Evolutionary conservation across 2,888 invertebrate species (phyloP).

Genomic region (Tenthredo livida): DNA sequence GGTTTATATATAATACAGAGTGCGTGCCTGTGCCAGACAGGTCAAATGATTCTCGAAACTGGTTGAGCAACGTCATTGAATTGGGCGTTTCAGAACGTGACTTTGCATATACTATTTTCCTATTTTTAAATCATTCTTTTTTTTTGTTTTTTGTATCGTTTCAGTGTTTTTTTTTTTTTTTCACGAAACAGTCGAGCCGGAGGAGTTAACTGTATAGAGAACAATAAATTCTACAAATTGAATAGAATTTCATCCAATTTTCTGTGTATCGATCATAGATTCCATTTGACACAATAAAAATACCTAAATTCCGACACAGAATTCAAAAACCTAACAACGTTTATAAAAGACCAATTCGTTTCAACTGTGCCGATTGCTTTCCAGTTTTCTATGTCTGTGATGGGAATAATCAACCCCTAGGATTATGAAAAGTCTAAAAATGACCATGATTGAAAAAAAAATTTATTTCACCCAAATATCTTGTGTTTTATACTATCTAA

Average conservation of each 20-base stretch:
- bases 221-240: constrained; percentile 1
- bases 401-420: background rate
- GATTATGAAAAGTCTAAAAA: background rate
- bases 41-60: constrained; percentile 37
- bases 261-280: background rate
- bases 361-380: background rate
- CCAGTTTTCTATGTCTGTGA: background rate
- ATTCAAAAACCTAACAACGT: background rate
- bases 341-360: background rate
- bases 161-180: background rate
- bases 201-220: background rate
- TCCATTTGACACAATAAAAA: background rate
- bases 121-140: constrained; percentile 8
- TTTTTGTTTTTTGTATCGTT: background rate
- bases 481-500: background rate
- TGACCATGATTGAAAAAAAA: background rate
- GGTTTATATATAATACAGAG: background rate
- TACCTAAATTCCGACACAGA: background rate
- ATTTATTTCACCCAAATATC: background rate
- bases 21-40: background rate
- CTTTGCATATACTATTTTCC: constrained; percentile 5
- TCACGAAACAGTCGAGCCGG: background rate
- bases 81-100: constrained; percentile 31
- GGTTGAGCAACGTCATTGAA: constrained; percentile 30
- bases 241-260: background rate